phyloP scores from a whole-genome alignment of 2,797 vertebrate genomes.

The Todus mexicanus region DNA sequence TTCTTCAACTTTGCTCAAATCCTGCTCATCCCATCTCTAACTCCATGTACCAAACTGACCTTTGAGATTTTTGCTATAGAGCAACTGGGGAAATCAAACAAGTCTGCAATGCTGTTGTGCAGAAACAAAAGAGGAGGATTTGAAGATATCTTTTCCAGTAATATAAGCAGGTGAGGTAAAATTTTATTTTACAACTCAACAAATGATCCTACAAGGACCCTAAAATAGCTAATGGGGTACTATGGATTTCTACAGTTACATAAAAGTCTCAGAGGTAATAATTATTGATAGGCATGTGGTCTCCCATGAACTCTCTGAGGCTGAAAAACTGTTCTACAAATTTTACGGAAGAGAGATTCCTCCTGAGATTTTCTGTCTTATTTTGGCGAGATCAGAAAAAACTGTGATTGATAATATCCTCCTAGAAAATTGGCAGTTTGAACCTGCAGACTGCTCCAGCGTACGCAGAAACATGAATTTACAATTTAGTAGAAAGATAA shows the following conservation, averaged over 20 bases:
- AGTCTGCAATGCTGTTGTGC: not conserved
- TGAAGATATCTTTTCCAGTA: not conserved
- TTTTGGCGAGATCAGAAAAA: not conserved
- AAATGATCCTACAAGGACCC: not conserved
- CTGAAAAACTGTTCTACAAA: not conserved
- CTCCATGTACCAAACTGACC: not conserved
- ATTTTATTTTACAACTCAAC: not conserved
- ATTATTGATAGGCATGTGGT: not conserved
- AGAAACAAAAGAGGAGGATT: not conserved
- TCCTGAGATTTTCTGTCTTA: not conserved
- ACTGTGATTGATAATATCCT: not conserved
- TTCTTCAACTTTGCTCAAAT: not conserved
- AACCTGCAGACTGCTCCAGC: not conserved
- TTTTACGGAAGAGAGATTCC: not conserved
- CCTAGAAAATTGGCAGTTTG: not conserved
- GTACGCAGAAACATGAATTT: not conserved
- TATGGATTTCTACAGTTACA: not conserved
- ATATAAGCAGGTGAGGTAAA: not conserved
- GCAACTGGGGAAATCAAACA: not conserved
- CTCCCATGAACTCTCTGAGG: not conserved
- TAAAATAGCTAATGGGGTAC: not conserved
- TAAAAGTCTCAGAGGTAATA: not conserved
- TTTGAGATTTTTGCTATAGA: not conserved
- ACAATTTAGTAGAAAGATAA: not conserved
- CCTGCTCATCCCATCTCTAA: not conserved